Percentiles rank a stretch among this genome's conserved stretches.
phyloP scores from a whole-genome alignment of 1,140 invertebrate species.

The Doryteuthis pealeii region DNA sequence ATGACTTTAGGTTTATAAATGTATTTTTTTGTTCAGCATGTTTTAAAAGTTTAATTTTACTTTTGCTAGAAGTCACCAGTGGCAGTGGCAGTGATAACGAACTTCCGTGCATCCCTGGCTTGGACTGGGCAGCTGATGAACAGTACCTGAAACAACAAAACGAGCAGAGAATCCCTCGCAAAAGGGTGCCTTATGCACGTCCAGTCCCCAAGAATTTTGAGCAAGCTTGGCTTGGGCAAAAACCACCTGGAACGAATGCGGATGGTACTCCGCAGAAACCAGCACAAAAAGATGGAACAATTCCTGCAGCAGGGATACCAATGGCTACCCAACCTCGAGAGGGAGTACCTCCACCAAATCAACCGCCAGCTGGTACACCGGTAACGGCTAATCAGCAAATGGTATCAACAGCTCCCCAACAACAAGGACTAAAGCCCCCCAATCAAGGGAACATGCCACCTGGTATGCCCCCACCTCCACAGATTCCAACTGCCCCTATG shows the following conservation, averaged over 20 bases:
- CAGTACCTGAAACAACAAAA: constrained; percentile 64
- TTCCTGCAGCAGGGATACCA: neutral
- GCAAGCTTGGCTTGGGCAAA: constrained; percentile 88
- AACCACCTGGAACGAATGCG: constrained; percentile 25
- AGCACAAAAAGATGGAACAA: constrained; percentile 12
- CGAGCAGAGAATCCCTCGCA: constrained; percentile 62
- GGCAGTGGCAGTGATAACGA: constrained; percentile 30
- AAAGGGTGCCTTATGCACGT: constrained; percentile 82
- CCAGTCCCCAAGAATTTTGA: constrained; percentile 95
- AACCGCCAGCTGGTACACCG: neutral
- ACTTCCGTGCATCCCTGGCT: constrained; percentile 73
- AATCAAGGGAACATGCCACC: neutral
- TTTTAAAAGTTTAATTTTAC: too few species aligned
- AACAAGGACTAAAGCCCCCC: neutral
- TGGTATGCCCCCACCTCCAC: neutral
- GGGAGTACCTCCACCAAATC: neutral
- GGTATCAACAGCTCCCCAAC: neutral
- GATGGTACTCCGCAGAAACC: constrained; percentile 14
- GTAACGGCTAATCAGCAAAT: neutral
- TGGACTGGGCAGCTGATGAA: constrained; percentile 70
- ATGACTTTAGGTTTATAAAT: too few species aligned
- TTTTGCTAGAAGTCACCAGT: neutral
- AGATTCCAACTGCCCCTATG: neutral
- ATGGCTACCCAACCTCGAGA: neutral
- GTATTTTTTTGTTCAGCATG: too few species aligned